Evolutionary conservation across 2,113 vertebrate species (phyloP), one percentile per base, ranked within the genome.

Genomic region (Mohoua ochrocephala): DNA sequence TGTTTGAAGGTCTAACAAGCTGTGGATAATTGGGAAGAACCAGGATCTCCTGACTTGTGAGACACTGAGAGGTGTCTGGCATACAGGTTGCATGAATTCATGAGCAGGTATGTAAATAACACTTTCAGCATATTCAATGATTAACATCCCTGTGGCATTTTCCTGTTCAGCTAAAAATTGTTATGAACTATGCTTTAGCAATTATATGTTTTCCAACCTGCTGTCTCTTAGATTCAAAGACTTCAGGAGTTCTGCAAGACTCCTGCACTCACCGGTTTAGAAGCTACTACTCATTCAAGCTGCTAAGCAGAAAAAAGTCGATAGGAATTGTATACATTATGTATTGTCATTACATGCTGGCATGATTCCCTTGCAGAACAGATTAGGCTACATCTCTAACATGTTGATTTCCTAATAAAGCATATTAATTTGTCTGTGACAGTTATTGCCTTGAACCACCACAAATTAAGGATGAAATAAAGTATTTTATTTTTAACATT

Each of bases 401-500:
- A 83, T 31, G 81, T 18, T 95, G 74, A 85, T 77, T 85, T 83
- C 81, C 87, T 91, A 94, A 90, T 93, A 96, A 96, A 95, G 56
- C 63, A 90, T 76, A 95, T 77, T 96, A 94, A 93, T 96, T 96
- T 94, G 74, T 69, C 89, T 83, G 6, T 93, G 84, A 73, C 84
- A 94, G 92, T 86, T 94, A 91, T 33, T 94, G 71, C 88, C 73
- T 93, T 84, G 87, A 93, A 81, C 68, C 47, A 89, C 49, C 77
- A 88, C 92, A 94, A 95, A 94, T 96, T 93, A 94, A 88, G 35
- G 53, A 67, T 60, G 68, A 94, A 93, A 87, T 95, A 93, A 93
- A 90, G 59, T 84, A 77, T 57, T 94, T 95, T 79, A 89, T 89
- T 92, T 89, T 88, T 61, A 96, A 90, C 79, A 52, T 95, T 95